Conservation (phyloP, 2,113 vertebrate genomes). For the Callaeas wilsoni region DNA sequence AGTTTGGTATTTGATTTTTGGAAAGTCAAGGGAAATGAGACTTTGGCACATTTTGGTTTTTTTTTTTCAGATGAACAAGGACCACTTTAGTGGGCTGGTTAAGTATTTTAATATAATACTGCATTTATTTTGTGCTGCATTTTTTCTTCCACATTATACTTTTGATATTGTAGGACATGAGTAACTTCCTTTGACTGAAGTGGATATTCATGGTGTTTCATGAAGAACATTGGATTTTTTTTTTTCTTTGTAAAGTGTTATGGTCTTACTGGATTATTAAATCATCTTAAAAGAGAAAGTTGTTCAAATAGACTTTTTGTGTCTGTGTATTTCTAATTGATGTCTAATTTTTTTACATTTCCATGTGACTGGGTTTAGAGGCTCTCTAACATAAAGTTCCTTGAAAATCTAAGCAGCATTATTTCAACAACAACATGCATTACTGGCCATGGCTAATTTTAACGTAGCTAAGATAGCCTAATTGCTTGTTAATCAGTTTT, state of each 20-base stretch:
- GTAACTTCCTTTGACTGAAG: background rate
- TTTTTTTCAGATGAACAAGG: background rate
- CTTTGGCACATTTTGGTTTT: accelerated
- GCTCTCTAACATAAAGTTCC: background rate
- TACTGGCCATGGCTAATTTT: background rate
- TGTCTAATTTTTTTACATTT: background rate
- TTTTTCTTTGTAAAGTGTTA: background rate
- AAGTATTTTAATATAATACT: background rate
- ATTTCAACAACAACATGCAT: background rate
- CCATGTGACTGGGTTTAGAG: background rate
- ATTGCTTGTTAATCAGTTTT: background rate
- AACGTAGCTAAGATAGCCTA: background rate
- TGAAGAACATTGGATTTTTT: background rate
- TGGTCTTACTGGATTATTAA: background rate
- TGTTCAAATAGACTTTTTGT: background rate
- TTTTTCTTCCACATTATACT: background rate
- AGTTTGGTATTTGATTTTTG: background rate
- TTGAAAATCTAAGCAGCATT: background rate
- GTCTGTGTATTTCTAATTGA: background rate
- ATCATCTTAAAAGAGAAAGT: background rate
- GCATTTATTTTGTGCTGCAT: background rate
- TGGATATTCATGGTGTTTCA: background rate
- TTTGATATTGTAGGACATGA: background rate
- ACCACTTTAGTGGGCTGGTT: background rate
- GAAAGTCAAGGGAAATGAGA: background rate